A percentile compares a stretch with the other conserved stretches of the same genome.
Conservation (phyloP, 2,113 vertebrate genomes). For the Siphamia tubifer region DNA sequence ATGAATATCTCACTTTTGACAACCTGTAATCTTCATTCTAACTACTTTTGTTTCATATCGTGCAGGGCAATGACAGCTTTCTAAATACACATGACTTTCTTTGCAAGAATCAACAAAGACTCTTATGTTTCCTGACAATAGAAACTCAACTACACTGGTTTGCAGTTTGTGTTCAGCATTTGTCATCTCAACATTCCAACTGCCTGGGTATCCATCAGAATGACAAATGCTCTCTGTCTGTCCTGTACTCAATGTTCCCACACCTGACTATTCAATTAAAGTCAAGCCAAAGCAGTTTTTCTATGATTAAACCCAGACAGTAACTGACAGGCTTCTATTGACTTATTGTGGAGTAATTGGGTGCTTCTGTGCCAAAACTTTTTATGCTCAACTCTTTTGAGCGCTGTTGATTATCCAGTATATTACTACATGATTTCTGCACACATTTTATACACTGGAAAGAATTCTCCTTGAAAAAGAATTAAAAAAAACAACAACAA, state of each 20-base stretch:
- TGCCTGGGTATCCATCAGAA: background rate
- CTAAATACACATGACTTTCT: background rate
- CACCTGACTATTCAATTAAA: background rate
- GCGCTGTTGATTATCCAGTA: background rate
- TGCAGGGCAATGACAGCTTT: background rate
- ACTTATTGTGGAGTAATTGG: background rate
- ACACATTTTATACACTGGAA: no score
- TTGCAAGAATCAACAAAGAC: no score
- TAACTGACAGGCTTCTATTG: background rate
- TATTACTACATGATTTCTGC: background rate
- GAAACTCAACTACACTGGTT: background rate
- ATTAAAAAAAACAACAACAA: no score
- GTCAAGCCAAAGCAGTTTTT: background rate
- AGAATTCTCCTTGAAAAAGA: no score
- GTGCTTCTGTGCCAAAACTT: background rate
- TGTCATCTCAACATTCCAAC: background rate
- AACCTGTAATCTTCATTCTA: background rate
- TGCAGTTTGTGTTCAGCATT: background rate
- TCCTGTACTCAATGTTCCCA: background rate
- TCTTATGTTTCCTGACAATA: background rate
- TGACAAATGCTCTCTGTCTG: background rate
- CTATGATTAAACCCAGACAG: background rate
- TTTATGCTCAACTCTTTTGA: background rate
- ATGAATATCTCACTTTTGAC: background rate
- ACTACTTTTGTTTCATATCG: background rate